Conservation (phyloP, 2,888 invertebrate species). For the Caenorhabditis doughertyi region DNA sequence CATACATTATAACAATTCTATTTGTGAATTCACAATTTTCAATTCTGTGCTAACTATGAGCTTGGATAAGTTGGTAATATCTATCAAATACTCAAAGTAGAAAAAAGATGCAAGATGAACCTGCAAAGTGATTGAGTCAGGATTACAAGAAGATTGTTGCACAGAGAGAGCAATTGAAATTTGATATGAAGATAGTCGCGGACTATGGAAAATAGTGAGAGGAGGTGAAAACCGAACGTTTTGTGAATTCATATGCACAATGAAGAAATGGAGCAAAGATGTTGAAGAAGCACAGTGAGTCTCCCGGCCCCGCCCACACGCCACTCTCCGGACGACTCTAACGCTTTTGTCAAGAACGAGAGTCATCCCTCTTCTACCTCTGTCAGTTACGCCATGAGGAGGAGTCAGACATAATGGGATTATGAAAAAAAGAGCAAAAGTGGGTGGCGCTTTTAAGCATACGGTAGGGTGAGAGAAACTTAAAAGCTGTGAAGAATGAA, state of each 20-base stretch:
- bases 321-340: slow-evolving; percentile 57
- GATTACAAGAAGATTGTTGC: slow-evolving; percentile 28
- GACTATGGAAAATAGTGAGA: not conserved
- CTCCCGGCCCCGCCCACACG: slow-evolving; percentile 52
- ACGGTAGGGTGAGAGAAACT: slow-evolving; percentile 51
- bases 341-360: slow-evolving; percentile 55
- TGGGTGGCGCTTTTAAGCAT: slow-evolving; percentile 38
- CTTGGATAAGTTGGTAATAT: not conserved
- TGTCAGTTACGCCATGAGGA: slow-evolving; percentile 44
- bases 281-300: slow-evolving; percentile 40
- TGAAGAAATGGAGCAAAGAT: slow-evolving; percentile 47
- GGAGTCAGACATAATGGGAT: slow-evolving; percentile 62
- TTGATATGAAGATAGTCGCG: slow-evolving; percentile 14
- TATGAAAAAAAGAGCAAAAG: slow-evolving; percentile 24
- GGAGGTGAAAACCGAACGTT: slow-evolving; percentile 18
- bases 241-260: slow-evolving; percentile 46
- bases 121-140: slow-evolving; percentile 24
- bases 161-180: slow-evolving; percentile 36
- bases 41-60: not conserved
- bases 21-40: slow-evolving; percentile 41
- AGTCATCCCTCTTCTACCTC: slow-evolving; percentile 46
- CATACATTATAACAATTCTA: slow-evolving; percentile 65
- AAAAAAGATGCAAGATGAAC: slow-evolving; percentile 24
- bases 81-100: not conserved
- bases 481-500: not conserved